Base-by-base conservation (phyloP, 2,797 vertebrate species). In the Bradypodion ventrale region DNA sequence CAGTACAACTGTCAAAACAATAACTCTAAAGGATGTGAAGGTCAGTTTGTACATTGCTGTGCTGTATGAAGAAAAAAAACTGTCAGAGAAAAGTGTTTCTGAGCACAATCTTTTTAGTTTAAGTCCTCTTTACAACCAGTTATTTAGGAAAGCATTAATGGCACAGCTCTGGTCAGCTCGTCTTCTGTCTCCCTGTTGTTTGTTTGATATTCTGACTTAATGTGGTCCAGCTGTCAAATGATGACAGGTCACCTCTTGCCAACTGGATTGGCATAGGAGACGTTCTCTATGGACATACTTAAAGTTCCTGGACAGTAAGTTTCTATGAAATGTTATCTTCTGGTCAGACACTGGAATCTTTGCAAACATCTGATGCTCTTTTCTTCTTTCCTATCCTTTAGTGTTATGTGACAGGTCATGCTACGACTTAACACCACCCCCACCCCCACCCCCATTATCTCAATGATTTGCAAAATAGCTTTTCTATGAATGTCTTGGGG, bases 1-100 rank as follows among this genome's bases (percentile, higher is more conserved):
- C 21, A 85, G 83, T 0, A 66, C 77, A 79, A 42, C 72, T 87
- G 83, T 81, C 92, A 83, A 74, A 85, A 76, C 16, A 52, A 35
- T 83, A 56, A 78, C 80, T 73, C 49, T 80, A 74, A 89, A 76
- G 44, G 70, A 83, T 74, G 15, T 80, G 77, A 87, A 81, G 52
- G 10, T 27, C 35, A 75, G 10, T 77, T 75, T 13, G 65, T 52
- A 15, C 59, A 29, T 16, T 1, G 7, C 7, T 42, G 85, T 73
- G 73, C 84, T 83, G 76, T 8, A 46, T 79, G 81, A 0, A 25
- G n/a, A n/a, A 16, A 25, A 0, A 25, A 0, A 0, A 82, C 62
- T 90, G 77, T 49, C 27, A 83, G 80, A 16, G 60, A 16, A 19
- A 29, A 52, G 32, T 25, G 10, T 46, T 84, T 77, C 27, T 59